Percentiles rank a stretch among this genome's conserved stretches.
phyloP scores from a whole-genome alignment of 2,888 invertebrate genomes.

The Acrocyrtus sp. region DNA sequence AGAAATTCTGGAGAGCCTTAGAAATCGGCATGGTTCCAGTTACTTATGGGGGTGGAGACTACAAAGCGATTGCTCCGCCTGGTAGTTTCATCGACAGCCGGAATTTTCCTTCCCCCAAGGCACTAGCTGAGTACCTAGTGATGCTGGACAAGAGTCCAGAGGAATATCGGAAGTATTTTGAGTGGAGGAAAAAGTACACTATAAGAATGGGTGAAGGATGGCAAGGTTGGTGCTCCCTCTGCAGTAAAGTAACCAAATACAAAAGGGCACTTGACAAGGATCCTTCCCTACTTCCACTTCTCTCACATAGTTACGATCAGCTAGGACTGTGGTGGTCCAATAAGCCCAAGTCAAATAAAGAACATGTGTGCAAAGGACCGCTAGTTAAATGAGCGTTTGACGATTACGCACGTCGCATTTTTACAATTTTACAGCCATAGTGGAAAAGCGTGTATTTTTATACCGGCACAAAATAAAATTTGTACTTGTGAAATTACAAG shows the following conservation, averaged over 20 bases:
- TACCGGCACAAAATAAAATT: no score
- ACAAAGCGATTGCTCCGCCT: slow-evolving; percentile 1
- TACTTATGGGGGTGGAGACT: slow-evolving; percentile 32
- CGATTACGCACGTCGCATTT: no score
- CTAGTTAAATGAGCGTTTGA: no score
- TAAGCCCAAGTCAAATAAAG: neutral
- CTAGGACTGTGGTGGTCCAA: neutral
- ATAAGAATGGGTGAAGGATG: slow-evolving; percentile 1
- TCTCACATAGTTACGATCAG: neutral
- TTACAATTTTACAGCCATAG: no score
- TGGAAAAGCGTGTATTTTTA: no score
- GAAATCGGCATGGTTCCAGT: slow-evolving; percentile 35
- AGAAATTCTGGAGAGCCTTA: slow-evolving; percentile 43
- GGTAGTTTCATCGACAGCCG: slow-evolving; percentile 4
- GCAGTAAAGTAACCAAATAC: neutral
- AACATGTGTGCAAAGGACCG: no score
- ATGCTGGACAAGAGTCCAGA: neutral
- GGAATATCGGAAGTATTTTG: slow-evolving; percentile 32
- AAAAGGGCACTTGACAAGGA: neutral
- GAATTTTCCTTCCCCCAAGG: neutral
- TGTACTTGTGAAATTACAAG: no score
- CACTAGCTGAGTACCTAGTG: neutral
- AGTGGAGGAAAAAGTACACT: slow-evolving; percentile 11
- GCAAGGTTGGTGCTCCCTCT: slow-evolving; percentile 22
- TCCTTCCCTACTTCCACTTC: neutral